These are phyloP conservation scores for Pseudococcus jackbeardsleyi DNA, from an alignment of 2,888 invertebrate species.

Conservation along the genomic window DNA sequence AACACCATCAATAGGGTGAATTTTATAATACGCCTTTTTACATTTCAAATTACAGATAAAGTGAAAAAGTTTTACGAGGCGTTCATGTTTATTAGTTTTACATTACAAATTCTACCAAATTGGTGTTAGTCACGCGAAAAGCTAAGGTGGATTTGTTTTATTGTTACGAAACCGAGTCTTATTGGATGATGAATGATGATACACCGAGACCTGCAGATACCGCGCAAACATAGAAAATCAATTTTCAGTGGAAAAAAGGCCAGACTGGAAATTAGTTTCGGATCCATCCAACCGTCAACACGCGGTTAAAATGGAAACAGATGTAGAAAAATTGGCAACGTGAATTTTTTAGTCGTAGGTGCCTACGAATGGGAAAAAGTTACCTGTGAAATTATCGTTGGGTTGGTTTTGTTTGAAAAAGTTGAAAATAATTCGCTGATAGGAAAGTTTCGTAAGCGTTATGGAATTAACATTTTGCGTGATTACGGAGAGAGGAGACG, in stretches of 20 bases:
- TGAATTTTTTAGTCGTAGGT: background rate
- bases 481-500: constrained; percentile 1
- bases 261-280: background rate
- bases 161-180: background rate
- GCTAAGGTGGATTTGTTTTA: constrained; percentile 34
- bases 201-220: background rate
- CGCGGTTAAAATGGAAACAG: background rate
- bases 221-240: constrained; percentile 9
- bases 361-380: background rate
- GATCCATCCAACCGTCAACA: background rate
- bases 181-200: constrained; percentile 36
- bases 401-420: constrained; percentile 6
- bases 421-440: constrained; percentile 25
- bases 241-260: background rate
- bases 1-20: constrained; percentile 36
- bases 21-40: constrained; percentile 26
- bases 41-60: constrained; percentile 41
- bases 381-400: background rate
- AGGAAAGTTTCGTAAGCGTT: background rate
- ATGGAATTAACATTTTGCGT: constrained; percentile 26
- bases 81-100: constrained; percentile 41
- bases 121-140: constrained; percentile 39
- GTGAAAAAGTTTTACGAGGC: constrained; percentile 28
- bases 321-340: constrained; percentile 20
- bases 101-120: constrained; percentile 41